Base-by-base conservation (phyloP, 2,113 vertebrate species). In the Hydrolagus affinis region DNA sequence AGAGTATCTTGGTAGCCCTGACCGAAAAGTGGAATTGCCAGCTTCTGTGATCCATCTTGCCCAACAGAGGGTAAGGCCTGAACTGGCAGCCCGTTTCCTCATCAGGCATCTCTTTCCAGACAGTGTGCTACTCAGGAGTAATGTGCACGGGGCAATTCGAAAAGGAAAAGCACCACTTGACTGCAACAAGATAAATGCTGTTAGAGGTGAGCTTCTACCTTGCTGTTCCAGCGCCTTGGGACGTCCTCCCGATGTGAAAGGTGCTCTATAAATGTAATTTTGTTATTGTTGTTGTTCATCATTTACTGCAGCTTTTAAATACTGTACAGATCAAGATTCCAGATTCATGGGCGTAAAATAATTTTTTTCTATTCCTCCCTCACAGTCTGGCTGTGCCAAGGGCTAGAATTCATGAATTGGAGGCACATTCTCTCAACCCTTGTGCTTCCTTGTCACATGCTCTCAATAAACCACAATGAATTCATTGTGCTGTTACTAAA, bases 91-190 rank as follows among this genome's bases (percentile, higher is more conserved):
- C 69, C 92, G 91, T 23, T 94, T 89, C 86, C 90, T 96, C 17
- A 90, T 95, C 86, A 91, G 89, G 15, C 90, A 92, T 23, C 88
- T 96, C 85, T 95, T 96, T 88, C 80, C 93, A 17, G 91, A 94
- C 11, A 90, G 95, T 0, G 89, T 94, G 74, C 89, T 95, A 76
- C 68, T 94, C 4, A 90, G 86, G 88, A 95, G 93, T 89, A 94
- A 92, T 0, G 90, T 95, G 0, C 93, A 92, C 74, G 94, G 94
- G 4, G 92, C 86, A 68, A 1, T 85, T 30, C 87, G 88, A 3
- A 87, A 72, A 83, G 94, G 92, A 56, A 88, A 92, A 80, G 88
- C 28, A 80, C 89, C 94, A 0, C 89, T 95, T 85, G 90, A 94
- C 75, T 77, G 86, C 87, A 94, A 94, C 85, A 93, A 76, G 87